Evolutionary conservation across 1,140 invertebrate genomes (phyloP), one percentile per base, ranked within the genome.

Genomic region (Portunus trituberculatus): DNA sequence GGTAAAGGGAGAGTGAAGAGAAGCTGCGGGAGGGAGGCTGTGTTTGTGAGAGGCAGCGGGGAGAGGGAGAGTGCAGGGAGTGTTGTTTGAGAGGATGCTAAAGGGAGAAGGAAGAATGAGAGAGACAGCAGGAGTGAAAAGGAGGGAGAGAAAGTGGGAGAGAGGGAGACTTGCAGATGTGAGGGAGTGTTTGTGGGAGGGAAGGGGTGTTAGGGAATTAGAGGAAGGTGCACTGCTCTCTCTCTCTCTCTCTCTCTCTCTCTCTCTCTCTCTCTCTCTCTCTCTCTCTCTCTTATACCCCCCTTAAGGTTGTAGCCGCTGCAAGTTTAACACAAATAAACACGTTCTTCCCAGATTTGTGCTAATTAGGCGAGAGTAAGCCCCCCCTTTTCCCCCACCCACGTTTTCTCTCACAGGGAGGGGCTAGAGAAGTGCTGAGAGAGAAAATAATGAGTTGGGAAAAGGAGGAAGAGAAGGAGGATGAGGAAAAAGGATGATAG

Each of bases 241-340:
- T 6, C 6, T 6, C 39, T 6, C 39, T 39, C 39, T 6, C 39
- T 6, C 39, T 39, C 39, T 2, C 39, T 6, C 39, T 6, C 6
- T 6, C 39, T 6, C 39, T 39, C 39, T 6, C 39, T 6, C 39
- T 39, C 39, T 2, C 39, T 6, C 39, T 6, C 39, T 6, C 6
- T 6, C 39, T 6, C 39, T 39, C 39, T 6, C 39, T 6, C 39
- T 39, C 39, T 2, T n/a, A n/a, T n/a, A n/a, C n/a, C 39, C 31
- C 87, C 32, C 8, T 4, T 16, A 20, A 48, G 52, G 86, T 25
- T 28, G 45, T 52, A 52, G 45, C 45, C 45, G 20, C 10, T 16
- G 89, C 39, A 52, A 91, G 89, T 91, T 91, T 91, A 91, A 46
- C 89, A 91, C 89, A 91, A 91, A 91, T 91, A 91, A 91, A 91